Evolutionary conservation across 2,888 invertebrate species (phyloP).

Genomic region (Lepidocyrtoides sp.): DNA sequence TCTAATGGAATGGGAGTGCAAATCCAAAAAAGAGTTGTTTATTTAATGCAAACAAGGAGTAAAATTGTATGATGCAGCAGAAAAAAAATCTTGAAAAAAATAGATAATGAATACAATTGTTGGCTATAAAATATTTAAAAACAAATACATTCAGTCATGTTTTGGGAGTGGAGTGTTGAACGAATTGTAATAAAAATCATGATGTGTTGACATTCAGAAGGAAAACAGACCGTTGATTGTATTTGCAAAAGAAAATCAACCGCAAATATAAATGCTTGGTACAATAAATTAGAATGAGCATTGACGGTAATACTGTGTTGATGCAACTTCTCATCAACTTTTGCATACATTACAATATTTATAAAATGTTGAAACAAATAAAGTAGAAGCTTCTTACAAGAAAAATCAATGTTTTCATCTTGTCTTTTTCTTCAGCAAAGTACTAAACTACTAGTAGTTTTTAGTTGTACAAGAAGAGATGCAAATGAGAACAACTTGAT

Average conservation of each 20-base stretch:
- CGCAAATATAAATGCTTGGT: neutral
- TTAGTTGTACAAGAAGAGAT: slow-evolving; percentile 11
- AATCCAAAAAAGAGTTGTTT: too few species aligned
- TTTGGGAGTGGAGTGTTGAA: neutral
- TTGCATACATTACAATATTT: slow-evolving; percentile 15
- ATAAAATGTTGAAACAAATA: neutral
- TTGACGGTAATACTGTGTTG: neutral
- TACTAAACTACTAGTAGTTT: neutral
- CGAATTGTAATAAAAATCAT: slow-evolving; percentile 45
- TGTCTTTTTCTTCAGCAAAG: neutral
- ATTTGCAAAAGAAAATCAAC: neutral
- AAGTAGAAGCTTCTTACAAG: neutral
- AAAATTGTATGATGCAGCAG: too few species aligned
- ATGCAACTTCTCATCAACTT: neutral
- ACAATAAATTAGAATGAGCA: neutral
- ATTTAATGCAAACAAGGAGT: too few species aligned
- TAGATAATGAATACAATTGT: neutral
- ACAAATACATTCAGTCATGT: neutral
- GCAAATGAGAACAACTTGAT: slow-evolving; percentile 57
- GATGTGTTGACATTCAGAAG: slow-evolving; percentile 26
- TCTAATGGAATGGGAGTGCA: too few species aligned
- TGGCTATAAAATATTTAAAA: too few species aligned
- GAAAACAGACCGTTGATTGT: neutral
- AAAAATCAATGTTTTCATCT: slow-evolving; percentile 10
- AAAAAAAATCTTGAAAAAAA: too few species aligned